Conservation (phyloP, 1,140 invertebrate species). For the Platorchestia sp. region DNA sequence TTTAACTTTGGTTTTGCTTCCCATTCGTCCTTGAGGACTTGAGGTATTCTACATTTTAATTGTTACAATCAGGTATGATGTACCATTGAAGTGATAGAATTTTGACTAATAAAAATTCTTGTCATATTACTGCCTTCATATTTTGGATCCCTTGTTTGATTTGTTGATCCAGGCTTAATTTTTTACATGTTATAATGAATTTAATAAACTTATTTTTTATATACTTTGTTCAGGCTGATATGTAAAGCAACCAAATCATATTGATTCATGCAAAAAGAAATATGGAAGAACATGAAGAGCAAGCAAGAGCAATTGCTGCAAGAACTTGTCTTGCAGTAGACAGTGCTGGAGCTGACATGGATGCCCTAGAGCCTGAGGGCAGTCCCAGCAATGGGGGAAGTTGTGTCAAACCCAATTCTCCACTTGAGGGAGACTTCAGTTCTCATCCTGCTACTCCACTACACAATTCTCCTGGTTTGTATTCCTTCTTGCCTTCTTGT, state of each 20-base stretch:
- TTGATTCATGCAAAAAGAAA: neutral
- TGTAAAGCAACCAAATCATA: neutral
- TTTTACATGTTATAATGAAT: neutral
- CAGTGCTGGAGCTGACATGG: neutral
- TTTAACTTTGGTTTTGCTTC: too few relatives aligned
- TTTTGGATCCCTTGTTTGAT: too few relatives aligned
- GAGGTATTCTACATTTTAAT: too few relatives aligned
- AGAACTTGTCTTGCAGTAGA: neutral
- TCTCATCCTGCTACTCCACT: constrained; percentile 23
- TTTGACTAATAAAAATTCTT: too few relatives aligned
- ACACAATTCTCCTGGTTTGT: constrained; percentile 38
- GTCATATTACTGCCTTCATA: too few relatives aligned
- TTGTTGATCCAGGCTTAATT: too few relatives aligned
- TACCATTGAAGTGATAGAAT: too few relatives aligned
- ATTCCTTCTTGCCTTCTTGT: neutral
- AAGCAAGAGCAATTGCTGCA: neutral
- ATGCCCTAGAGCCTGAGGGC: neutral
- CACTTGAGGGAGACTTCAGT: neutral
- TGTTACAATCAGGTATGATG: too few relatives aligned
- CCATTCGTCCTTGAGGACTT: too few relatives aligned
- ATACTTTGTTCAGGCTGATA: neutral
- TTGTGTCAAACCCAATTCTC: neutral
- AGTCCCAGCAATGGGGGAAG: neutral
- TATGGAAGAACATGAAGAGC: constrained; percentile 20
- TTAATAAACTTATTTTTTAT: neutral